Percentiles rank a stretch among this genome's conserved stretches.
phyloP scores from a whole-genome alignment of 2,797 vertebrate genomes.

The Leuciscus waleckii region DNA sequence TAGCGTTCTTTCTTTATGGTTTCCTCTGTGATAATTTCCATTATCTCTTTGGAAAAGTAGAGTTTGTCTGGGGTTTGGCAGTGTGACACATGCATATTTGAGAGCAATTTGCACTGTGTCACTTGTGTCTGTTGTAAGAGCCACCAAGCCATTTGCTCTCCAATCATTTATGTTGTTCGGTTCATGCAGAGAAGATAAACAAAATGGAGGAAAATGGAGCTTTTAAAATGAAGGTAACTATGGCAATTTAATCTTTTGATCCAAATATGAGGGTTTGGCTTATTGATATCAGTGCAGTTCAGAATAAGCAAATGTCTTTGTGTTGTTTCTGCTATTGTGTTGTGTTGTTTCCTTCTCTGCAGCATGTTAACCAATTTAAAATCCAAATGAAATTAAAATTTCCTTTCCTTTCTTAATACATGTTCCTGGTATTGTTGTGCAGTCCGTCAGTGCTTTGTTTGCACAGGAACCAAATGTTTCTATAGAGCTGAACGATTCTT shows the following conservation, averaged over 20 bases:
- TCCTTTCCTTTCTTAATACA: neutral
- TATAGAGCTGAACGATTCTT: neutral
- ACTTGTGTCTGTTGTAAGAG: conserved; percentile 43
- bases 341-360: neutral
- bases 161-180: conserved; percentile 44
- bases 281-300: neutral
- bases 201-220: conserved; percentile 42
- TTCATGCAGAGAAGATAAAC: conserved; percentile 37
- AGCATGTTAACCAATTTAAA: neutral
- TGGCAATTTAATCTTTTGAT: conserved; percentile 13
- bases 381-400: neutral
- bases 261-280: neutral
- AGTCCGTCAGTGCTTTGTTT: neutral
- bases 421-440: neutral
- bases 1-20: conserved; percentile 13
- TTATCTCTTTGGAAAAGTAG: conserved; percentile 16
- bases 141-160: conserved; percentile 27
- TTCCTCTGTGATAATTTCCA: conserved; percentile 15
- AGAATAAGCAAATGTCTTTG: neutral
- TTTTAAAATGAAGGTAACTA: conserved; percentile 18
- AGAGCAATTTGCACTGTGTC: conserved; percentile 28
- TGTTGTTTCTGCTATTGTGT: neutral
- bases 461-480: neutral
- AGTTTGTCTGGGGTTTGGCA: conserved; percentile 40
- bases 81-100: conserved; percentile 23